Percentiles rank a stretch among this genome's conserved stretches.
These are phyloP conservation scores for Zaprionus obscuricornis DNA, from an alignment of 2,888 invertebrate genomes.

Conservation along the genomic window DNA sequence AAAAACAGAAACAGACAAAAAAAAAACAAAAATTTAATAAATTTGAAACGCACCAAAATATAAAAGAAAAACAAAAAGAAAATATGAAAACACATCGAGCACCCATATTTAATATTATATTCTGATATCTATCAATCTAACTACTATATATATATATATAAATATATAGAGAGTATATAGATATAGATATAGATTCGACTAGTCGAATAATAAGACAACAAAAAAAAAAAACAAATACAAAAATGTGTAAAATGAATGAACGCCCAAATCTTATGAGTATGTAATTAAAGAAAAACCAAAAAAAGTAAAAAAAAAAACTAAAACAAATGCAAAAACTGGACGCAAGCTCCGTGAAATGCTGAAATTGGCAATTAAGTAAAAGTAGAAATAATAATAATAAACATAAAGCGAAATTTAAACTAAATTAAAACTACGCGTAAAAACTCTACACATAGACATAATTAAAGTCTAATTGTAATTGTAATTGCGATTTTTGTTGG, in stretches of 20 bases:
- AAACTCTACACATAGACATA: slow-evolving; percentile 13
- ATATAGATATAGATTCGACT: slow-evolving; percentile 31
- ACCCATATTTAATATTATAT: slow-evolving; percentile 62
- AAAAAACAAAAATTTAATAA: slow-evolving; percentile 22
- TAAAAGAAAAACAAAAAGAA: slow-evolving; percentile 31
- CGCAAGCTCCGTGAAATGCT: slow-evolving; percentile 59
- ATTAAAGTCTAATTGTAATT: background rate
- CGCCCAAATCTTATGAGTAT: slow-evolving; percentile 84
- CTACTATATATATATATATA: slow-evolving; percentile 33
- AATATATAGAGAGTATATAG: slow-evolving; percentile 26
- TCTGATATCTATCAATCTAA: too few relatives aligned
- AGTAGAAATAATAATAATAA: slow-evolving; percentile 24
- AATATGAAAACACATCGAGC: slow-evolving; percentile 44
- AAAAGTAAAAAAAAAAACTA: slow-evolving; percentile 13
- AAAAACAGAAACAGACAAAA: slow-evolving; percentile 15
- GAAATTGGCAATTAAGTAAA: slow-evolving; percentile 76
- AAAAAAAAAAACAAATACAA: too few relatives aligned
- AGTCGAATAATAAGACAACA: slow-evolving; percentile 53
- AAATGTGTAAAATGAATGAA: slow-evolving; percentile 71
- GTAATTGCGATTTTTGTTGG: slow-evolving; percentile 7
- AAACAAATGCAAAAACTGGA: slow-evolving; percentile 38
- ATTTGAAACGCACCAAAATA: slow-evolving; percentile 25
- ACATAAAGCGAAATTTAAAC: slow-evolving; percentile 7
- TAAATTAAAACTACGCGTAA: too few relatives aligned
- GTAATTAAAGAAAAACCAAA: slow-evolving; percentile 59